Base-by-base conservation (phyloP, 2,113 vertebrate genomes). In the Stigmatopora nigra region DNA sequence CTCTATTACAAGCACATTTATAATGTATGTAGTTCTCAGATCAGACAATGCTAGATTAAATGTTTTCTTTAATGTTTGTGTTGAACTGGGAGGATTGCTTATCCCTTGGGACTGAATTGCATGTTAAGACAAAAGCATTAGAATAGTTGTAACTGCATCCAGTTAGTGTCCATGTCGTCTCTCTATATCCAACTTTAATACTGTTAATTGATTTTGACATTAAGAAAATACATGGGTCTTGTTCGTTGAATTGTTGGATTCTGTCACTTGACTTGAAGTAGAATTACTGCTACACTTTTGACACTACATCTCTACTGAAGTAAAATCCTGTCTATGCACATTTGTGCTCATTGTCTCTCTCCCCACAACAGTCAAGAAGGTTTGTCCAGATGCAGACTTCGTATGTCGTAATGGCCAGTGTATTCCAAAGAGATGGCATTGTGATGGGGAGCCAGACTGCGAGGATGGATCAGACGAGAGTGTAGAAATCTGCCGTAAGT, bases 381-480 rank as follows among this genome's bases (percentile, higher is more conserved):
- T 94, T 0, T 99, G 96, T 76, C 89, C 90, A 0, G 91, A 89
- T 35, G 73, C 87, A 47, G 95, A 98, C 73, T 98, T 97, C 31
- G 93, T 98, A 20, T 99, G 97, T 79, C 71, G 52, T 60, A 98
- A 90, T 45, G 95, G 96, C 13, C 95, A 97, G 25, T 99, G 97
- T 74, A 86, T 99, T 58, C 95, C 97, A 0, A 94, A 89, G 85
- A 88, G 95, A 7, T 99, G 97, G 97, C 93, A 95, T 69, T 99
- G 97, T 65, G 96, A 99, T 2, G 97, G 97, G 0, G 96, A 99
- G 63, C 92, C 93, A 0, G 97, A 99, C 84, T 99, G 97, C 0
- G 97, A 98, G 72, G 97, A 99, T 8, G 93, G 91, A 0, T 95
- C 97, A 0, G 97, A 99, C 0, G 97, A 98, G 86, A 93, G 89